Conservation (phyloP, 2,888 invertebrate species). For the Ophion costatus region DNA sequence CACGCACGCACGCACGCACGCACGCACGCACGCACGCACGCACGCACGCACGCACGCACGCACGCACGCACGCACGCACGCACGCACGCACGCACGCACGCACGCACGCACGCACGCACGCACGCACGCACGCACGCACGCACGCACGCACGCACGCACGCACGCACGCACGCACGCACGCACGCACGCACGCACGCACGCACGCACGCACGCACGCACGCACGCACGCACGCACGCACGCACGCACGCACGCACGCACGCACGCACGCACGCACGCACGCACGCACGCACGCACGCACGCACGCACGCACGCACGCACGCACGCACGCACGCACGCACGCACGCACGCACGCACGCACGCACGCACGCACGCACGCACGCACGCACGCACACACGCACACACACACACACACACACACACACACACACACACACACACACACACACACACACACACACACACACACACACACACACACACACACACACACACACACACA, state of each 20-base stretch:
- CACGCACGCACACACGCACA: too few relatives aligned
- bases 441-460: slow-evolving; percentile 2
- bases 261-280: neutral
- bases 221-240: neutral
- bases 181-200: neutral
- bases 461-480: neutral
- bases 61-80: neutral
- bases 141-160: neutral
- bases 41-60: neutral
- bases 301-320: neutral
- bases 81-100: neutral
- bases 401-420: neutral
- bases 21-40: neutral
- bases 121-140: neutral
- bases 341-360: neutral
- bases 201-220: neutral
- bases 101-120: neutral
- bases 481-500: neutral
- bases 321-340: neutral
- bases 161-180: neutral
- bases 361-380: too few relatives aligned
- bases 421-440: slow-evolving; percentile 1
- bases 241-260: neutral
- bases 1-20: neutral
- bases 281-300: neutral